A percentile compares a stretch with the other conserved stretches of the same genome.
These are phyloP conservation scores for Luscinia luscinia DNA, from an alignment of 2,797 vertebrate genomes.

Conservation along the genomic window DNA sequence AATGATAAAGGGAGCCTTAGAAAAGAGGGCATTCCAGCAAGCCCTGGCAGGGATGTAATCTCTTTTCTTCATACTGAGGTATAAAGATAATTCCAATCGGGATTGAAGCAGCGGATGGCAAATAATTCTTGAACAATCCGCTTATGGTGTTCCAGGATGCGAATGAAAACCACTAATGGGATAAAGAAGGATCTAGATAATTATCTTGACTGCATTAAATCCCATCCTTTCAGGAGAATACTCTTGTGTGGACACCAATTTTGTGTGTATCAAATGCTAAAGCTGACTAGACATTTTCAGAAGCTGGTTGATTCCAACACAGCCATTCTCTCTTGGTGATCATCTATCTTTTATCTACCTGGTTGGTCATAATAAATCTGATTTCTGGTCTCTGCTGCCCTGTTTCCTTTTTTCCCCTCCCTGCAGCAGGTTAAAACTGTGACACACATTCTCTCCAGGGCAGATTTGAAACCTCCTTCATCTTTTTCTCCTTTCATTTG, in stretches of 20 bases:
- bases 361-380: neutral
- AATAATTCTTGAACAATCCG: constrained; percentile 76
- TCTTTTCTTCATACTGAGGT: constrained; percentile 48
- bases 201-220: constrained; percentile 73
- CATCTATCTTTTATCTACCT: neutral
- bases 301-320: neutral
- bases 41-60: constrained; percentile 57
- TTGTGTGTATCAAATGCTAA: constrained; percentile 22
- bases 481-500: constrained; percentile 25
- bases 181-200: constrained; percentile 79
- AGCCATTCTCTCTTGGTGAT: neutral
- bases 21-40: constrained; percentile 57
- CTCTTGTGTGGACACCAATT: constrained; percentile 43
- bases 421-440: neutral
- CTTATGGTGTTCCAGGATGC: constrained; percentile 75
- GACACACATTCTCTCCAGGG: constrained; percentile 1
- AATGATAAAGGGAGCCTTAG: neutral
- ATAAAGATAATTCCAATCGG: constrained; percentile 75
- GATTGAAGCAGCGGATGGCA: constrained; percentile 73
- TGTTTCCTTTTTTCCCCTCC: neutral
- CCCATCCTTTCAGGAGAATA: constrained; percentile 52
- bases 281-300: constrained; percentile 38
- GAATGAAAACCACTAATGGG: constrained; percentile 78
- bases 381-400: neutral
- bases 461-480: neutral